Conservation (phyloP, 2,888 invertebrate genomes). For the Saturnia pavonia region DNA sequence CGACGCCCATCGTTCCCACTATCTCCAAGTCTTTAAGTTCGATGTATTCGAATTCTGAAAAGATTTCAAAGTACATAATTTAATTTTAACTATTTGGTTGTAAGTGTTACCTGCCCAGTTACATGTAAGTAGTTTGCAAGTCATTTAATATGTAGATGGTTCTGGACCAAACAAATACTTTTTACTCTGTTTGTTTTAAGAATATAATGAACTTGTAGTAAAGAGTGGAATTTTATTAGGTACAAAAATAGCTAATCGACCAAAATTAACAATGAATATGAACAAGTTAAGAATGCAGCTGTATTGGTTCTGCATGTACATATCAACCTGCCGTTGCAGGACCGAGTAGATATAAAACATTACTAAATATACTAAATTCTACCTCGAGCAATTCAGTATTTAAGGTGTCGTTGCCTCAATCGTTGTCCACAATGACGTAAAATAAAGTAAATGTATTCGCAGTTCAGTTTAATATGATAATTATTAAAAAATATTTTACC, state of each 20-base stretch:
- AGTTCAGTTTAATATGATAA: not conserved
- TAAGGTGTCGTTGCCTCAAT: not conserved
- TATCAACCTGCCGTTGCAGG: not conserved
- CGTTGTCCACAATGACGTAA: not conserved
- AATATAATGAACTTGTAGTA: too few species aligned
- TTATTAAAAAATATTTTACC: conserved; percentile 41
- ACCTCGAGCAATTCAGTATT: not conserved
- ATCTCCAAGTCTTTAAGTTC: conserved; percentile 90
- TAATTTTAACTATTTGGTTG: not conserved
- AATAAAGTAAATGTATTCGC: not conserved
- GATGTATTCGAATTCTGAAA: conserved; percentile 84
- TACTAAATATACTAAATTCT: not conserved
- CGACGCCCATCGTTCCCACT: conserved; percentile 93
- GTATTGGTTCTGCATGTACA: not conserved
- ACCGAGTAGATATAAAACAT: not conserved
- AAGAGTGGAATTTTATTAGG: too few species aligned
- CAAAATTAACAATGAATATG: not conserved
- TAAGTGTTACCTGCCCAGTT: too few species aligned
- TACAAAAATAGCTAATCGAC: not conserved
- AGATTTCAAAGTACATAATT: conserved; percentile 12
- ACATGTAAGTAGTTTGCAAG: not conserved
- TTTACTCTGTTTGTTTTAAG: too few species aligned
- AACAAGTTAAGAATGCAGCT: not conserved
- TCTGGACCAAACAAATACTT: not conserved
- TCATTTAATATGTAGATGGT: not conserved